A percentile compares a stretch with the other conserved stretches of the same genome.
Evolutionary conservation across 37 sponge, comb jelly and placozoan genomes (phyloP).

Genomic region (Ianthella basta): DNA sequence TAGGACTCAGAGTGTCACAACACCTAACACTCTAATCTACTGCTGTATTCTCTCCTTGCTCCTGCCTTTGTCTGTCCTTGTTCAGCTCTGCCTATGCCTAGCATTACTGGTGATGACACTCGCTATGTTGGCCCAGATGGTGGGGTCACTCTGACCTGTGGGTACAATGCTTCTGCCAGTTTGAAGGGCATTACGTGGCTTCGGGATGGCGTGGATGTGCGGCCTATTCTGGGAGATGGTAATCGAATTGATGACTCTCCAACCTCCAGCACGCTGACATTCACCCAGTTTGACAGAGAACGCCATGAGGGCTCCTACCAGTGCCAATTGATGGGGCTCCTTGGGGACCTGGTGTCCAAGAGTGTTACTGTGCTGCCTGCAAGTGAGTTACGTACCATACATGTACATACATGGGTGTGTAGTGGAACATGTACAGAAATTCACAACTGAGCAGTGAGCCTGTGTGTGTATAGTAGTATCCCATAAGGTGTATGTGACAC

Average conservation of each 20-base stretch:
- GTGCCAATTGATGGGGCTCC: neutral
- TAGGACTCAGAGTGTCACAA: no score
- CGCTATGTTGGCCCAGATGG: slow-evolving; percentile 19
- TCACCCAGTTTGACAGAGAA: neutral
- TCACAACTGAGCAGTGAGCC: no score
- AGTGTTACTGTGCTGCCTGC: neutral
- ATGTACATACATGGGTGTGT: neutral
- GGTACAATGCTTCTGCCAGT: neutral
- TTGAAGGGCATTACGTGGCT: neutral
- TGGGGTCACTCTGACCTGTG: neutral
- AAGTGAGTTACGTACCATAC: neutral
- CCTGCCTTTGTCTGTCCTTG: neutral
- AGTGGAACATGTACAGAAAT: neutral
- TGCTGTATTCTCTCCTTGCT: no score
- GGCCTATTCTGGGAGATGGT: neutral
- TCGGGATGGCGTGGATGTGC: neutral
- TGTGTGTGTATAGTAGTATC: no score
- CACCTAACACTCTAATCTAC: no score
- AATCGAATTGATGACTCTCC: neutral
- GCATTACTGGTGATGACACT: neutral
- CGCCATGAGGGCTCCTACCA: slow-evolving; percentile 3
- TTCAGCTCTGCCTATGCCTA: neutral
- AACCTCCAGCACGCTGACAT: neutral
- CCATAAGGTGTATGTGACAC: no score
- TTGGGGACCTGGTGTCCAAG: slow-evolving; percentile 1